Conservation (phyloP, 2,113 vertebrate genomes). For the Neodontobutis hainanensis region DNA sequence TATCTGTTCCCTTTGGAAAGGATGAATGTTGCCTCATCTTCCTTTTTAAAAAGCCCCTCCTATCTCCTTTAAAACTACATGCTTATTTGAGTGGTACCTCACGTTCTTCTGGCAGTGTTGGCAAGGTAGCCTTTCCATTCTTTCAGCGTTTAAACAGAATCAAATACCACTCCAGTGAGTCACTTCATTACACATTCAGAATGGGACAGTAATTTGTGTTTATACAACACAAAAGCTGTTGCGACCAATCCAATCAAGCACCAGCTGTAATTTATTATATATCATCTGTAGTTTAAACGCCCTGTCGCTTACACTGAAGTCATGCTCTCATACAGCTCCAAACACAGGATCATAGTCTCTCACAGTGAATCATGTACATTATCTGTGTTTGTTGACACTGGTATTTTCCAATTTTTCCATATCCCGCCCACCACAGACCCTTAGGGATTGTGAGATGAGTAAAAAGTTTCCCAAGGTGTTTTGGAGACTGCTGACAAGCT, state of each 20-base stretch:
- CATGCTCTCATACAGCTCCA: neutral
- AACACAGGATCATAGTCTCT: constrained; percentile 4
- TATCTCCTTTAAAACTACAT: constrained; percentile 37
- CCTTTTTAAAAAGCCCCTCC: constrained; percentile 33
- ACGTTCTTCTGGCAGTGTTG: constrained; percentile 45
- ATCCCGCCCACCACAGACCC: constrained; percentile 52
- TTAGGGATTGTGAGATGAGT: constrained; percentile 56
- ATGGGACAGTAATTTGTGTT: constrained; percentile 48
- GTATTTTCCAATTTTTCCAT: constrained; percentile 59
- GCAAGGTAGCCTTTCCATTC: constrained; percentile 53
- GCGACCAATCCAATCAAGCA: constrained; percentile 34
- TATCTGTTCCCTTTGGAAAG: constrained; percentile 26
- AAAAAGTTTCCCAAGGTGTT: constrained; percentile 57
- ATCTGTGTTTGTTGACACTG: constrained; percentile 41
- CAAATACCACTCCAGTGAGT: constrained; percentile 65
- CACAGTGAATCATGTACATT: constrained; percentile 38
- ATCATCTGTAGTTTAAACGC: constrained; percentile 14
- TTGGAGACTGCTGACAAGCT: constrained; percentile 77
- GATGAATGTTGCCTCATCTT: constrained; percentile 27
- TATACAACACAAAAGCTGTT: constrained; percentile 40
- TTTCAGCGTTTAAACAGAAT: constrained; percentile 66
- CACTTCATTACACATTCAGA: constrained; percentile 57
- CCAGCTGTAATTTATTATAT: constrained; percentile 24
- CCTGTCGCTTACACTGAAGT: constrained; percentile 7
- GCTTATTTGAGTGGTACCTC: constrained; percentile 35